Evolutionary conservation across 2,113 vertebrate genomes (phyloP), one percentile per base, ranked within the genome.

Genomic region (Balaenoptera acutorostrata): DNA sequence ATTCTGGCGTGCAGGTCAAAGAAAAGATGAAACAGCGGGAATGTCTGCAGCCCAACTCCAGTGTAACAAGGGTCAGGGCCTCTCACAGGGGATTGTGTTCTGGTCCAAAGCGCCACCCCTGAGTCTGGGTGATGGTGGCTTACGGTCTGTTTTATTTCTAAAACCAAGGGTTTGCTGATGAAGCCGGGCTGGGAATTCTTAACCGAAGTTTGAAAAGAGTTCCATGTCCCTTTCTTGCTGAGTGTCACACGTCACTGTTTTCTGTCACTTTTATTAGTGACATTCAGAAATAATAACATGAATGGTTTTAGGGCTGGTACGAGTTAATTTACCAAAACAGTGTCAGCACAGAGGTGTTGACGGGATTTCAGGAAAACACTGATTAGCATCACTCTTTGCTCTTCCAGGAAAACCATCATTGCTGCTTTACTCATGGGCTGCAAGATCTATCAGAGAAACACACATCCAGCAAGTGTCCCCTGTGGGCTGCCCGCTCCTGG

Each of bases 21-120:
- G 39, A 4, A 59, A 25, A 39, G 68, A 14, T 3, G n/a, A 29
- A 10, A 21, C 66, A 27, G 63, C 44, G 29, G 52, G 14, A 13
- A 31, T 18, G 55, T 68, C 10, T 21, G 9, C 23, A 25, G 14
- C 13, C 7, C 21, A 5, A 2, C n/a, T 18, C 27, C 39, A 1
- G 57, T 0, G 4, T 2, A 5, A 12, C 12, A 0, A 2, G 8
- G 55, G 69, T 10, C 18, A 11, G 0, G 2, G 44, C 21, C 61
- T 27, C 52, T 15, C 3, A 0, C 8, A 27, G 5, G 4, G 41
- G 61, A 36, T 18, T 23, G 4, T 0, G 55, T 17, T 84, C 36
- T 83, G 13, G 71, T 68, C 63, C 88, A 18, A 36, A 59, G 46
- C 14, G 27, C 41, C 36, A 64, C 63, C 63, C 69, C 0, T 3